Base-by-base conservation (phyloP, 2,888 invertebrate species). In the Rhaphigaster nebulosa region DNA sequence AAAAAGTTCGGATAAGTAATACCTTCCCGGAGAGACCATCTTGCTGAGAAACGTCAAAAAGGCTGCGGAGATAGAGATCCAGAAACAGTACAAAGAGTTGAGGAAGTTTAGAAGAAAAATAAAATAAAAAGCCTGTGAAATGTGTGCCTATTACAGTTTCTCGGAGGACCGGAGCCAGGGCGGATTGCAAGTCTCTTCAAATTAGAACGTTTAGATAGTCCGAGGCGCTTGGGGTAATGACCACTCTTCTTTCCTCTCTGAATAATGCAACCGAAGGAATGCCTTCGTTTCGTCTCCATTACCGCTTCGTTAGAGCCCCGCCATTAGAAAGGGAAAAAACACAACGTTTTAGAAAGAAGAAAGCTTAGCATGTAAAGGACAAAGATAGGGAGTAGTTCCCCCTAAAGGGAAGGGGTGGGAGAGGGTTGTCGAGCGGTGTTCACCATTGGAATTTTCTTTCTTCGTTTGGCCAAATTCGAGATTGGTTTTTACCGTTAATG, bases 191-290 rank as follows among this genome's bases (percentile, higher is more conserved):
- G 84, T n/a, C 84, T 45, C 84, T 38, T 84, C 45, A 84, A 84
- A 84, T 84, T 84, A 45, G 84, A 23, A 34, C n/a, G 84, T 84
- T 84, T 84, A 84, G 84, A 84, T 84, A 84, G 84, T 84, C 84
- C 41, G 84, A 84, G 84, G 84, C 45, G 84, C 84, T 84, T 84
- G 20, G 45, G 45, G 84, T 84, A 84, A 84, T 84, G 84, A 84
- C 84, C 84, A 84, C 84, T 84, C 45, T 84, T 84, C 84, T 84
- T 84, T 45, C 84, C 38, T 38, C 84, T 84, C n/a, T 84, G 84
- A 84, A 84, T 84, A 84, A 84, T 84, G 84, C 84, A 84, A 84
- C 45, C 45, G 45, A 13, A 45, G 84, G 84, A 84, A 84, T 84
- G 84, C 84, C 38, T 84, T 45, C 84, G 45, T 84, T 80, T 84